Evolutionary conservation across 1,140 invertebrate genomes (phyloP), one percentile per base, ranked within the genome.

Genomic region (Zaprionus nigranus): DNA sequence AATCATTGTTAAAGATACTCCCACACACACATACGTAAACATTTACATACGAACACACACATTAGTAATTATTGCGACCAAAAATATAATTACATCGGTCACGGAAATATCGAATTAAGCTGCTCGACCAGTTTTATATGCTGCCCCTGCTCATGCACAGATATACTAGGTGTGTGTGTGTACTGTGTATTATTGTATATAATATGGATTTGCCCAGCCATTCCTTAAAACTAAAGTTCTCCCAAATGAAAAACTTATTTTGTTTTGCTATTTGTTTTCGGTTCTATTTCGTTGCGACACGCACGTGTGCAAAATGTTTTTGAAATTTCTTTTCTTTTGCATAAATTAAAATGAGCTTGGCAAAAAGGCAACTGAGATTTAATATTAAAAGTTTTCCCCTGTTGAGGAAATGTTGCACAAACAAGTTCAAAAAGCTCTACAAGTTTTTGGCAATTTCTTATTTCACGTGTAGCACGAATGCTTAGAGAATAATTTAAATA

Each of bases 61-160:
- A 43, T 36, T 43, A 40, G 40, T 49, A 75, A 74, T 82, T 77
- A 80, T 71, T 74, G 49, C 70, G 72, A 51, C 53, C 62, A 79
- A 59, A 65, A 64, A 74, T 58, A 79, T 90, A 91, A 90, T 90
- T 79, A 73, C 79, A 36, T 64, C 40, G 69, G 87, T 90, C 86
- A 90, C 86, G 86, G 77, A 90, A 90, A 90, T 74, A 83, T 85
- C 79, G 79, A 90, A 90, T 90, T 75, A 90, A 77, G 61, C 56
- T 69, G 60, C 34, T 63, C 40, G 34, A 28, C 20, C 20, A 51
- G 46, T 51, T 51, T 51, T 5, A 24, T 13, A 24, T 51, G 46
- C 20, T 22, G 20, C 30, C 30, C 22, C 28, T 56, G 54, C 60
- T 66, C 49, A 78, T 58, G 36, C 51, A 58, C 53, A 38, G 43